Percentiles rank a stretch among this genome's conserved stretches.
These are phyloP conservation scores for Enoplosus armatus DNA, from an alignment of 2,797 vertebrate species.

Conservation along the genomic window DNA sequence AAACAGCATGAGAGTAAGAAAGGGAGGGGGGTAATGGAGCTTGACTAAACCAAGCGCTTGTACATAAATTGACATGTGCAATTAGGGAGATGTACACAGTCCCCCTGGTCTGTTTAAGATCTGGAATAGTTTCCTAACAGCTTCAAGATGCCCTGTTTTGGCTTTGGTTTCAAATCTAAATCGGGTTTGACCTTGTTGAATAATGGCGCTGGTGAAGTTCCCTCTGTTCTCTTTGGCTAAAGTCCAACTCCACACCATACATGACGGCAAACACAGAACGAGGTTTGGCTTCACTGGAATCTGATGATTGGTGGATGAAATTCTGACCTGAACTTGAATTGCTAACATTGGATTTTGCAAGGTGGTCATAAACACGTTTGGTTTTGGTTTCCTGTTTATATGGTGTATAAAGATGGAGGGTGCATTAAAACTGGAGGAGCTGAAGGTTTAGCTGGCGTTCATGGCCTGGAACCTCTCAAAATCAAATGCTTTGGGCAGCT, in stretches of 20 bases:
- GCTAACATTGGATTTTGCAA: slow-evolving; percentile 59
- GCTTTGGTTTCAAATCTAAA: slow-evolving; percentile 78
- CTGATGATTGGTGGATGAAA: slow-evolving; percentile 57
- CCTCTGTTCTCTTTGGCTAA: slow-evolving; percentile 70
- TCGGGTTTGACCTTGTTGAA: slow-evolving; percentile 80
- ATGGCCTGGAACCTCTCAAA: slow-evolving; percentile 67
- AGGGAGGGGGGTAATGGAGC: slow-evolving; percentile 62
- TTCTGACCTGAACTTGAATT: slow-evolving; percentile 59
- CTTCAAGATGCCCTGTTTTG: slow-evolving; percentile 85
- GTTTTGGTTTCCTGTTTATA: slow-evolving; percentile 79
- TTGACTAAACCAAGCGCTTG: slow-evolving; percentile 80
- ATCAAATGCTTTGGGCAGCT: slow-evolving; percentile 47
- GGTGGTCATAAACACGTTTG: slow-evolving; percentile 70
- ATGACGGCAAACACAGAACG: slow-evolving; percentile 53
- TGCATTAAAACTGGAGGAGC: slow-evolving; percentile 66
- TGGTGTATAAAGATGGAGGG: slow-evolving; percentile 55
- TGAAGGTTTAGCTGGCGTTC: slow-evolving; percentile 52
- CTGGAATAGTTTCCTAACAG: slow-evolving; percentile 84
- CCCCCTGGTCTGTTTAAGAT: slow-evolving; percentile 83
- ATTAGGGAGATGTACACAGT: slow-evolving; percentile 84
- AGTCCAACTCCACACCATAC: slow-evolving; percentile 58
- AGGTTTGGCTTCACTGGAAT: slow-evolving; percentile 55
- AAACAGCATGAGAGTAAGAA: slow-evolving; percentile 35
- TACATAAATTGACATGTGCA: slow-evolving; percentile 84
- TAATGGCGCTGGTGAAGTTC: slow-evolving; percentile 74